Evolutionary conservation across 2,888 invertebrate species (phyloP), one percentile per base, ranked within the genome.

Genomic region (Pheosia gnoma): DNA sequence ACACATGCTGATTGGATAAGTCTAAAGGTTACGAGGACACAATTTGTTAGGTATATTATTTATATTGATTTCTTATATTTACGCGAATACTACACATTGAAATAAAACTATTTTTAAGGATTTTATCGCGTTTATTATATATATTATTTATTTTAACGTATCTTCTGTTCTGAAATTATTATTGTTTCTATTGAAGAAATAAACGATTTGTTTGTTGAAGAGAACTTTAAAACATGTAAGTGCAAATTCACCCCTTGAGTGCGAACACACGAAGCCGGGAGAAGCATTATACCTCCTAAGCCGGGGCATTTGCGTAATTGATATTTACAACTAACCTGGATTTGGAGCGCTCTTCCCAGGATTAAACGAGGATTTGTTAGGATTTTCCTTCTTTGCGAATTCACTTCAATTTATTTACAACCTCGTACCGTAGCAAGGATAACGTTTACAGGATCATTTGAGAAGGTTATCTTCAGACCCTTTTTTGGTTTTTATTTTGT

Each of bases 281-380:
- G 78, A 82, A 79, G 79, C 82, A 74, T 83, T 82, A 74, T 72
- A 81, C 82, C 75, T 79, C 82, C 81, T 88, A 90, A 90, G 84
- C 87, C 80, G 67, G 80, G 84, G 89, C 86, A 87, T 93, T 91
- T 89, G 85, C 88, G 92, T 93, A 93, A 93, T 93, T 91, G 93
- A 93, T 93, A 93, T 93, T 93, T 93, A 93, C 93, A 85, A 90
- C 91, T 93, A 92, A 93, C 93, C 90, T 90, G 91, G 89, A 91
- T 90, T 86, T 85, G 78, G 81, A 84, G 82, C 82, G 89, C 90
- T 89, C 84, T 89, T 82, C 79, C 72, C 81, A 75, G 85, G 89
- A 92, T 92, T 93, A 92, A 86, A 81, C 69, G 79, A 78, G 86
- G 88, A 93, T 93, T 90, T 91, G 90, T 88, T 83, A 76, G 88